These are phyloP conservation scores for Drosophila koepferae DNA, from an alignment of 2,888 invertebrate genomes.

Conservation along the genomic window DNA sequence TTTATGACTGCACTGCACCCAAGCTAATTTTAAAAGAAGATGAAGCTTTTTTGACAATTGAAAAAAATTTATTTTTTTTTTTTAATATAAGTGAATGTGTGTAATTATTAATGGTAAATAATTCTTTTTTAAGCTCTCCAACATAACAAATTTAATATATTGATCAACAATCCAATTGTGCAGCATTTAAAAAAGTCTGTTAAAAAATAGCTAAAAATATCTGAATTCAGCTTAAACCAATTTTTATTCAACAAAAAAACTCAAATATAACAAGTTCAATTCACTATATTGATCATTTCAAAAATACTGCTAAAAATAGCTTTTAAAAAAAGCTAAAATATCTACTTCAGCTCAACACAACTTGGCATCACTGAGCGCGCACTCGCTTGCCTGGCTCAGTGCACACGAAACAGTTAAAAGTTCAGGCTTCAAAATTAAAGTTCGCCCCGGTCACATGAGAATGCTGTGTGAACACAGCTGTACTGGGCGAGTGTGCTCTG, in stretches of 20 bases:
- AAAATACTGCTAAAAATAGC: neutral
- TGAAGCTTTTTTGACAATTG: too few relatives aligned
- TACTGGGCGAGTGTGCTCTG: slow-evolving; percentile 19
- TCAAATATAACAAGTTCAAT: neutral
- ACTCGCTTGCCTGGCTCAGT: neutral
- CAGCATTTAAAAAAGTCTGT: too few relatives aligned
- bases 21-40: neutral
- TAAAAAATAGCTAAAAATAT: too few relatives aligned
- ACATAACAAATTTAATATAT: too few relatives aligned
- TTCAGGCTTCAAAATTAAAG: slow-evolving; percentile 12
- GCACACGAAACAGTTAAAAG: slow-evolving; percentile 16
- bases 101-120: neutral
- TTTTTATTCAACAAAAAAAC: too few relatives aligned
- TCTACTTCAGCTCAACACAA: neutral
- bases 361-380: slow-evolving; percentile 1
- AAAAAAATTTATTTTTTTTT: too few relatives aligned
- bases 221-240: too few relatives aligned
- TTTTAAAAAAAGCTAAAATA: neutral
- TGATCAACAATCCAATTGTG: too few relatives aligned
- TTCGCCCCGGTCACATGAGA: slow-evolving; percentile 17
- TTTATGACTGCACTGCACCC: neutral
- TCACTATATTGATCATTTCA: neutral
- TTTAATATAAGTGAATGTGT: neutral
- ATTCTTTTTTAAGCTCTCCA: too few relatives aligned
- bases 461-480: slow-evolving; percentile 44